phyloP scores from a whole-genome alignment of 2,113 vertebrate species.

The Labeo catla region DNA sequence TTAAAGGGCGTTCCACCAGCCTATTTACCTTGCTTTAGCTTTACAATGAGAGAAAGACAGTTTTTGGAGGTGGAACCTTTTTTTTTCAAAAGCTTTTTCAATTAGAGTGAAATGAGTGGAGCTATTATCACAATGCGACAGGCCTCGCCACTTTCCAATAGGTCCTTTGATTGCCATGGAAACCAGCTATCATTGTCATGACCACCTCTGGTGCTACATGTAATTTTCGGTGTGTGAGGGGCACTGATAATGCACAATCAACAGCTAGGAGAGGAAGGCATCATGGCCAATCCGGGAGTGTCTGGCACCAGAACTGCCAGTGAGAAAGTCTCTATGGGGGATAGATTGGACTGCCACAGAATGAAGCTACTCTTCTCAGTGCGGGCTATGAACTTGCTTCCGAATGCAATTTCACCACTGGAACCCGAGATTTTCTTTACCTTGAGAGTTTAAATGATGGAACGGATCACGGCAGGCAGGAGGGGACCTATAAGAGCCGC shows the following conservation, averaged over 20 bases:
- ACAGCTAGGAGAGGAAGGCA: conserved; percentile 77
- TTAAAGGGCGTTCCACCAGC: conserved; percentile 19
- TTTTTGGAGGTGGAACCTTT: conserved; percentile 67
- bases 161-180: conserved; percentile 84
- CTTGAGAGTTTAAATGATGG: conserved; percentile 32
- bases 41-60: conserved; percentile 55
- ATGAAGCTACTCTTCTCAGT: conserved; percentile 36
- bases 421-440: conserved; percentile 31
- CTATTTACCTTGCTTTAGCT: conserved; percentile 50
- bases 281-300: conserved; percentile 66
- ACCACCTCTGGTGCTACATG: conserved; percentile 80
- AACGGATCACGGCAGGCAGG: conserved; percentile 11
- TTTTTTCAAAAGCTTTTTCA: conserved; percentile 78
- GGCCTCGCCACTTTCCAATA: conserved; percentile 76
- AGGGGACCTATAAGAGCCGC: conserved; percentile 23
- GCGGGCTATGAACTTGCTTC: conserved; percentile 34
- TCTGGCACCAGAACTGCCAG: conserved; percentile 50
- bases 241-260: conserved; percentile 85
- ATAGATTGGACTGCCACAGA: conserved; percentile 41
- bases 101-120: conserved; percentile 85
- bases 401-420: conserved; percentile 47
- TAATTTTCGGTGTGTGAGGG: conserved; percentile 82
- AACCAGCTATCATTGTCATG: conserved; percentile 82
- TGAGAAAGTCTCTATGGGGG: conserved; percentile 47
- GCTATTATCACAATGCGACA: conserved; percentile 83